A percentile compares a stretch with the other conserved stretches of the same genome.
phyloP scores from a whole-genome alignment of 2,797 vertebrate species.

The Catamblyrhynchus diadema region DNA sequence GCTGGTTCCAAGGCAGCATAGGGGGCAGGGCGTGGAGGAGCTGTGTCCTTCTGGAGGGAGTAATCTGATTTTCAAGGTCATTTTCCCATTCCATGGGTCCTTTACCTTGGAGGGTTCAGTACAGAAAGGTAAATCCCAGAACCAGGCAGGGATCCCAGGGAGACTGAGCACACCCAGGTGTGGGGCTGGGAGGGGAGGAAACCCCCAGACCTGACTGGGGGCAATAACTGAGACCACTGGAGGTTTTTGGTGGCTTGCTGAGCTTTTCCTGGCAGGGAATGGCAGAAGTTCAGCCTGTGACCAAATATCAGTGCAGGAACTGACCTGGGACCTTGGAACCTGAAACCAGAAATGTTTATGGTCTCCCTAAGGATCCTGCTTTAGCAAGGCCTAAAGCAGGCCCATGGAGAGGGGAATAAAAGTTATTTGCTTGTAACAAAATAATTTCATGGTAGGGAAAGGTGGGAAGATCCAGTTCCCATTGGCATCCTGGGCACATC shows the following conservation, averaged over 20 bases:
- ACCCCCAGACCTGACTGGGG: background rate
- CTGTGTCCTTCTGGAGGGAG: background rate
- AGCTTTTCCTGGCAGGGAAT: background rate
- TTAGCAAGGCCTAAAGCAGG: background rate
- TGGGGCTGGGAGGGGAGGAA: background rate
- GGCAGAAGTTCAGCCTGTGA: background rate
- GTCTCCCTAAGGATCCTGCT: background rate
- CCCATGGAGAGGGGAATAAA: background rate
- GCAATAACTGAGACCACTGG: background rate
- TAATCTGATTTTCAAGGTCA: background rate
- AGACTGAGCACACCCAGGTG: background rate
- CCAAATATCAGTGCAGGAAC: background rate
- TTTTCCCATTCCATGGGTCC: fast-evolving
- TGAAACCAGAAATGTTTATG: background rate
- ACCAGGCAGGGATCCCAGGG: background rate
- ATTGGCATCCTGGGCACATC: background rate
- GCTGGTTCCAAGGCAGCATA: background rate
- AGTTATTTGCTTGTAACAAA: background rate
- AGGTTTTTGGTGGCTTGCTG: background rate
- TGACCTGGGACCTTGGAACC: background rate
- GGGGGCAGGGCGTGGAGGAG: background rate
- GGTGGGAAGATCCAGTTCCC: background rate
- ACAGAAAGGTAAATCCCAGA: background rate
- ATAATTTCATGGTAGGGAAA: background rate
- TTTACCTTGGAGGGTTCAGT: background rate